Base-by-base conservation (phyloP, 2,888 invertebrate species). In the Euzetes globulus region DNA sequence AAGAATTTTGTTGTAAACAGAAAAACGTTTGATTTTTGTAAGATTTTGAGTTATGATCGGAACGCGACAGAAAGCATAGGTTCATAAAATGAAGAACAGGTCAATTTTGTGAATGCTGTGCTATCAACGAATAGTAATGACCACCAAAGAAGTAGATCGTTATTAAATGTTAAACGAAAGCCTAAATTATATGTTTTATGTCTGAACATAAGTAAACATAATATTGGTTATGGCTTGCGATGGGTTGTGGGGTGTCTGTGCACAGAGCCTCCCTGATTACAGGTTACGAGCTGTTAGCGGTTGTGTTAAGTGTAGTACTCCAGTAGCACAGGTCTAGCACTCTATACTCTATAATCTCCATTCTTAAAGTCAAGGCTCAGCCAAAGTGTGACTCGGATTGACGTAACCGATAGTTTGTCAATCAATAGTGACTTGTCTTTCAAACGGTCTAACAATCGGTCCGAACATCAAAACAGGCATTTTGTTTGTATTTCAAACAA, bases 241-340 rank as follows among this genome's bases (percentile, higher is more conserved):
- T 68, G 68, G 68, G 45, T 68, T 68, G 45, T 68, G 45, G 68
- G 68, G 68, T 68, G 68, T 68, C 68, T 68, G 11, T 68, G 33
- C 33, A 11, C 13, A 15, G n/a, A 19, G 68, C 68, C 68, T 41
- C 68, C 37, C 68, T 68, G 68, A 68, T 68, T 68, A 68, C 68
- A 68, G 68, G 68, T 68, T 68, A 68, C 41, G 68, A 68, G 68
- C 68, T 68, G 68, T 68, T 68, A 68, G 68, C 68, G 68, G 41
- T 68, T 45, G 19, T 45, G 41, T 68, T 68, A 68, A 68, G 68
- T 68, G 68, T 41, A 68, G 68, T 33, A 33, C 68, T 68, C 68
- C 68, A 33, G 68, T 68, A 68, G 68, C 68, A 41, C 45, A 33
- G 33, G 33, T 33, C 33, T 68, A 37, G 13, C 29, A 29, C 29